Percentiles rank a stretch among this genome's conserved stretches.
These are phyloP conservation scores for Vanessa atalanta DNA, from an alignment of 1,140 invertebrate genomes.

Conservation along the genomic window DNA sequence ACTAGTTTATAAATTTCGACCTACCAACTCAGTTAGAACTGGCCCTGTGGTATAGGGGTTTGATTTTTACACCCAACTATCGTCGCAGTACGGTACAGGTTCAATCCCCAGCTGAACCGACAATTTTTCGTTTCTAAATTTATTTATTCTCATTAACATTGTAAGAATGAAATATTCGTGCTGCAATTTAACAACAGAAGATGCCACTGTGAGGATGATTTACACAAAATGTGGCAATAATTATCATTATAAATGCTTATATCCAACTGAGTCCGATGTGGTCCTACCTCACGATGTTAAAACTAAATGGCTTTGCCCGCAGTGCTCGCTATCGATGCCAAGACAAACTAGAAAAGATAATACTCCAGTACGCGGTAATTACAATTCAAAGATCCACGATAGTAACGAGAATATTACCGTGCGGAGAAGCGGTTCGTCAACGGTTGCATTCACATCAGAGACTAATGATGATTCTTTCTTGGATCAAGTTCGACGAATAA, in stretches of 20 bases:
- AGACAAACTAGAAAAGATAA: too few relatives aligned
- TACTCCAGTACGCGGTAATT: too few relatives aligned
- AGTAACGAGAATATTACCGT: too few relatives aligned
- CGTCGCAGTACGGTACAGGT: constrained; percentile 1
- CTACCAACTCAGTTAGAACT: not conserved
- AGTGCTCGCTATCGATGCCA: too few relatives aligned
- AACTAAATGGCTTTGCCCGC: too few relatives aligned
- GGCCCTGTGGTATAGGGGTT: not conserved
- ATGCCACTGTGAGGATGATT: not conserved
- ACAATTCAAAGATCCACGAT: too few relatives aligned
- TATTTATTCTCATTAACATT: constrained; percentile 1
- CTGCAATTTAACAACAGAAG: constrained; percentile 2
- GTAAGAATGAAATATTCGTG: not conserved
- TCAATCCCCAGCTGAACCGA: constrained; percentile 1
- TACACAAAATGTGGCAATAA: not conserved
- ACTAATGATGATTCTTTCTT: too few relatives aligned
- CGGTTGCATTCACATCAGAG: too few relatives aligned
- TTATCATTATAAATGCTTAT: constrained; percentile 2
- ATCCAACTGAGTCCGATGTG: not conserved
- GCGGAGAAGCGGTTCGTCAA: too few relatives aligned
- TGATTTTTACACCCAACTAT: constrained; percentile 2
- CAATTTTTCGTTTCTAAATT: constrained; percentile 2
- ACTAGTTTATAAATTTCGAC: not conserved
- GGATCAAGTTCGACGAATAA: not conserved
- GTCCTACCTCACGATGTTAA: not conserved